These are phyloP conservation scores for Colinus virginianus DNA, from an alignment of 2,113 vertebrate genomes.

Conservation along the genomic window DNA sequence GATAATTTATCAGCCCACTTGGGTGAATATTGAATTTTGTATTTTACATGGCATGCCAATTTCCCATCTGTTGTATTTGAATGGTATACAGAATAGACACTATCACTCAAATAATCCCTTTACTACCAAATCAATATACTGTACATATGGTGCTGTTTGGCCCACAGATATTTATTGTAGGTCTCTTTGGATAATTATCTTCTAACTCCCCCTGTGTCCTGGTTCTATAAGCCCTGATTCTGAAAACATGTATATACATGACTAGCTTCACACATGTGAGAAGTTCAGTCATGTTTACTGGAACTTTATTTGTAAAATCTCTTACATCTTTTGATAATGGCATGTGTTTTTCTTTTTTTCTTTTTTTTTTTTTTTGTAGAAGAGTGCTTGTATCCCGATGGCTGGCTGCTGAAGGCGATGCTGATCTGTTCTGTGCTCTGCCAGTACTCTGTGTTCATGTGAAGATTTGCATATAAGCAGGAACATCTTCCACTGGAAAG, in stretches of 20 bases:
- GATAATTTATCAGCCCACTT: constrained; percentile 77
- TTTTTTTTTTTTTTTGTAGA: background rate
- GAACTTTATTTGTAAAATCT: background rate
- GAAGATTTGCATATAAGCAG: background rate
- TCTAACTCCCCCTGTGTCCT: constrained; percentile 29
- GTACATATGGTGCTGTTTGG: constrained; percentile 65
- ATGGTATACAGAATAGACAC: constrained; percentile 73
- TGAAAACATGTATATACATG: background rate
- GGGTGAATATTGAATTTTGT: constrained; percentile 77
- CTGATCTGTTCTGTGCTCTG: background rate
- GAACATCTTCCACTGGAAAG: background rate
- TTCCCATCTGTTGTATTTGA: constrained; percentile 79
- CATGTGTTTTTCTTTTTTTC: background rate
- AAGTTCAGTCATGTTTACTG: background rate
- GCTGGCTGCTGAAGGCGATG: background rate
- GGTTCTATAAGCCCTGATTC: constrained; percentile 40
- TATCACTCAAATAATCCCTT: constrained; percentile 68
- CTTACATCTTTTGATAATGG: background rate
- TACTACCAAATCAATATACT: constrained; percentile 72
- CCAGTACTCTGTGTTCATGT: background rate
- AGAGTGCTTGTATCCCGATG: background rate
- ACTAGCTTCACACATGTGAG: background rate
- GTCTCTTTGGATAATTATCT: constrained; percentile 62
- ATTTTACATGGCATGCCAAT: constrained; percentile 74
- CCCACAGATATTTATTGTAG: constrained; percentile 52